A percentile compares a stretch with the other conserved stretches of the same genome.
Evolutionary conservation across 1,140 invertebrate species (phyloP).

Genomic region (Linepithema humile): DNA sequence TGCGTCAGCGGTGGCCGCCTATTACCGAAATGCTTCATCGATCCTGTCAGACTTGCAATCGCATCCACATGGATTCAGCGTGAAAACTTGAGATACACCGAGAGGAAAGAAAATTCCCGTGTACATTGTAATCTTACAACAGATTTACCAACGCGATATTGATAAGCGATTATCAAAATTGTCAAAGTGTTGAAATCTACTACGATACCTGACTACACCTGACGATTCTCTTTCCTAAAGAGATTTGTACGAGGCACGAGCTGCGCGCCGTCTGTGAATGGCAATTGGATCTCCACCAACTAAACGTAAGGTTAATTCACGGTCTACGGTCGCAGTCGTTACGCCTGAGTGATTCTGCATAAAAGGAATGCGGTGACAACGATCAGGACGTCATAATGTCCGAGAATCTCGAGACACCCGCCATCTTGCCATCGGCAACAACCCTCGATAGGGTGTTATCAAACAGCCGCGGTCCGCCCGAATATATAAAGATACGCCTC

Average conservation of each 20-base stretch:
- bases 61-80: not conserved
- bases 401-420: conserved; percentile 63
- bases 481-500: not conserved
- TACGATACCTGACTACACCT: no score
- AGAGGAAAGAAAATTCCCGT: not conserved
- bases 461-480: not conserved
- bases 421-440: conserved; percentile 13
- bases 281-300: not conserved
- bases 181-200: no score
- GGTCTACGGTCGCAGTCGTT: conserved; percentile 36
- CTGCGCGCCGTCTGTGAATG: not conserved
- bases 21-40: not conserved
- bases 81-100: no score
- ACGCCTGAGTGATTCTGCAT: conserved; percentile 79
- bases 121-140: not conserved
- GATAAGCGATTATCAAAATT: no score
- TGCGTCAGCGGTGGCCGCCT: not conserved
- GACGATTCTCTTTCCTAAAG: not conserved
- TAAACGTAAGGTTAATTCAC: not conserved
- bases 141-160: not conserved
- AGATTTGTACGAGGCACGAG: not conserved
- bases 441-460: conserved; percentile 27
- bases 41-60: not conserved
- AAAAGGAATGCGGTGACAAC: conserved; percentile 83
- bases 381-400: conserved; percentile 79